phyloP scores from a whole-genome alignment of 2,113 vertebrate genomes.

The Zeus faber region DNA sequence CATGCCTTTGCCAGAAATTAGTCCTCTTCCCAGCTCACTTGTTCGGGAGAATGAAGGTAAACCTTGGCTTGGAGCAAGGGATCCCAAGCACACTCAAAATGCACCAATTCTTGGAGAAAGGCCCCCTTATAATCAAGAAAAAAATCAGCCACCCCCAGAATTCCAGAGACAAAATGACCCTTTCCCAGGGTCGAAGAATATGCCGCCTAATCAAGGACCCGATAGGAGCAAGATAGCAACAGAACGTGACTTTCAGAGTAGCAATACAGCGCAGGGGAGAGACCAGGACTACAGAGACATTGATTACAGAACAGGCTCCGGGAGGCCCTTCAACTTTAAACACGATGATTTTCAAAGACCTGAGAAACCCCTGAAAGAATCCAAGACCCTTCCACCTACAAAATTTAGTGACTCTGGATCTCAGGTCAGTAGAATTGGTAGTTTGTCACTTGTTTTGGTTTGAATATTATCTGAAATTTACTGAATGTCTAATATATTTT shows the following conservation, averaged over 20 bases:
- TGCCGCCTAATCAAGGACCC: constrained; percentile 43
- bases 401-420: constrained; percentile 69
- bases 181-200: constrained; percentile 61
- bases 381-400: constrained; percentile 50
- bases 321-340: constrained; percentile 83
- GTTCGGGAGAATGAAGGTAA: constrained; percentile 59
- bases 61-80: constrained; percentile 60
- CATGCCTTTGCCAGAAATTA: constrained; percentile 41
- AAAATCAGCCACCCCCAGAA: constrained; percentile 36
- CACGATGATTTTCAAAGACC: constrained; percentile 77
- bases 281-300: constrained; percentile 95
- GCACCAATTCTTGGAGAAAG: constrained; percentile 43
- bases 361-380: constrained; percentile 74
- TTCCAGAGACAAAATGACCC: constrained; percentile 43
- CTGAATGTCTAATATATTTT: constrained; percentile 25
- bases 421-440: constrained; percentile 57
- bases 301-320: constrained; percentile 86
- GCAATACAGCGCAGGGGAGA: constrained; percentile 78
- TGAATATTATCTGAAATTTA: constrained; percentile 13
- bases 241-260: constrained; percentile 76
- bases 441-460: not conserved
- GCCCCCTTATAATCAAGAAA: constrained; percentile 52
- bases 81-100: constrained; percentile 52
- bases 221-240: constrained; percentile 40
- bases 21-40: constrained; percentile 32